Percentiles rank a stretch among this genome's conserved stretches.
These are phyloP conservation scores for Philhelius pedissequus DNA, from an alignment of 2,888 invertebrate species.

Conservation along the genomic window DNA sequence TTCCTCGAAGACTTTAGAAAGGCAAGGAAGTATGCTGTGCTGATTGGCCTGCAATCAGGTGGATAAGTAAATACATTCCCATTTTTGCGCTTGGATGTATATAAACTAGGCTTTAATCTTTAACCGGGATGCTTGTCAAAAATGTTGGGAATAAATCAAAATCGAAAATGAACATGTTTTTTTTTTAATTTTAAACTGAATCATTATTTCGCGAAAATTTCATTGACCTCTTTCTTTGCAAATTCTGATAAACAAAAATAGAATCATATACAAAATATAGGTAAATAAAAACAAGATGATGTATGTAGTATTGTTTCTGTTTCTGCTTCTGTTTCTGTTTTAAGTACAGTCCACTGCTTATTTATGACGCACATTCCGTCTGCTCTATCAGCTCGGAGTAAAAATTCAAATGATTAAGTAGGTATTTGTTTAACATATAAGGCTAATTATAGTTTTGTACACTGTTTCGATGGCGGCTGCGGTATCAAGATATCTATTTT, in stretches of 20 bases:
- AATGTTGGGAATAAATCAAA: not conserved
- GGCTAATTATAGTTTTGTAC: conserved; percentile 2
- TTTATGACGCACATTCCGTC: conserved; percentile 1
- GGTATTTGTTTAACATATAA: not conserved
- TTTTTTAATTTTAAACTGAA: not conserved
- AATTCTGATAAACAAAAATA: not conserved
- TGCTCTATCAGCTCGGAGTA: not conserved
- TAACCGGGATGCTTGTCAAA: not conserved
- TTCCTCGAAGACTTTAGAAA: no score
- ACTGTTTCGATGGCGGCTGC: not conserved
- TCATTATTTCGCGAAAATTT: not conserved
- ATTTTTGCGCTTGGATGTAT: no score
- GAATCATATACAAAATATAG: not conserved
- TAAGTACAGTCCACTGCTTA: conserved; percentile 1
- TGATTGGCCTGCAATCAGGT: no score
- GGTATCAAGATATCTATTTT: not conserved
- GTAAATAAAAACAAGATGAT: conserved; percentile 4
- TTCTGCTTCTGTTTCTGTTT: not conserved
- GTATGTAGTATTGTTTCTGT: not conserved
- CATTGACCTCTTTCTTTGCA: not conserved
- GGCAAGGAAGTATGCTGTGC: no score
- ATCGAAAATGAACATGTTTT: not conserved
- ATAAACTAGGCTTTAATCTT: no score
- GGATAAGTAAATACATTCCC: no score
- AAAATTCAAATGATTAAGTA: conserved; percentile 6